Conservation (phyloP, 2,113 vertebrate species). For the Trinectes maculatus region DNA sequence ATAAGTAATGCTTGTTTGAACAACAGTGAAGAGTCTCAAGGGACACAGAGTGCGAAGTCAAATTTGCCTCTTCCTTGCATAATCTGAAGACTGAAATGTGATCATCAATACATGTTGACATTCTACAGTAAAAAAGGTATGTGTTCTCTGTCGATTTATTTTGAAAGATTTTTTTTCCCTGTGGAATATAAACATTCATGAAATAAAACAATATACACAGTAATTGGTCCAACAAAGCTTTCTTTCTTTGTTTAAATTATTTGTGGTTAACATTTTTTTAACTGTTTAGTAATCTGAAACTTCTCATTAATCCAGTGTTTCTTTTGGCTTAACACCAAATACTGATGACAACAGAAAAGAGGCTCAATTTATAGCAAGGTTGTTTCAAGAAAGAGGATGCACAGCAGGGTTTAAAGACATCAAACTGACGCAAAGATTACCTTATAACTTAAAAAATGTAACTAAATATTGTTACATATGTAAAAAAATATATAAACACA, state of each 20-base stretch:
- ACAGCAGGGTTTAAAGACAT: background rate
- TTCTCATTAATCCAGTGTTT: conserved; percentile 19
- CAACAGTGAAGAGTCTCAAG: conserved; percentile 17
- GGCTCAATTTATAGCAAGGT: background rate
- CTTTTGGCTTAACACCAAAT: conserved; percentile 24
- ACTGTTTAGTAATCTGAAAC: background rate
- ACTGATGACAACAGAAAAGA: background rate
- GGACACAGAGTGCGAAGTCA: conserved; percentile 17
- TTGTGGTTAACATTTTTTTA: background rate
- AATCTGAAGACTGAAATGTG: background rate
- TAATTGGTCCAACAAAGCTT: too few relatives aligned
- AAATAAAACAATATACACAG: conserved; percentile 23
- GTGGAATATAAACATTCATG: background rate
- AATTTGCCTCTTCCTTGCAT: background rate
- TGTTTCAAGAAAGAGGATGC: background rate
- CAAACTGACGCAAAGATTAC: background rate
- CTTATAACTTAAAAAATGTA: background rate
- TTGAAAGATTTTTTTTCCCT: background rate
- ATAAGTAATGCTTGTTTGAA: conserved; percentile 15
- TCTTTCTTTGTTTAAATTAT: conserved; percentile 12
- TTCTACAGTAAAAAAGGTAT: conserved; percentile 4
- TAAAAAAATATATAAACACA: too few relatives aligned
- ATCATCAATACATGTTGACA: conserved; percentile 7
- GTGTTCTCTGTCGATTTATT: conserved; percentile 20
- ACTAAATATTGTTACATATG: background rate